Base-by-base conservation (phyloP, 2,113 vertebrate genomes). In the Lagopus leucura region DNA sequence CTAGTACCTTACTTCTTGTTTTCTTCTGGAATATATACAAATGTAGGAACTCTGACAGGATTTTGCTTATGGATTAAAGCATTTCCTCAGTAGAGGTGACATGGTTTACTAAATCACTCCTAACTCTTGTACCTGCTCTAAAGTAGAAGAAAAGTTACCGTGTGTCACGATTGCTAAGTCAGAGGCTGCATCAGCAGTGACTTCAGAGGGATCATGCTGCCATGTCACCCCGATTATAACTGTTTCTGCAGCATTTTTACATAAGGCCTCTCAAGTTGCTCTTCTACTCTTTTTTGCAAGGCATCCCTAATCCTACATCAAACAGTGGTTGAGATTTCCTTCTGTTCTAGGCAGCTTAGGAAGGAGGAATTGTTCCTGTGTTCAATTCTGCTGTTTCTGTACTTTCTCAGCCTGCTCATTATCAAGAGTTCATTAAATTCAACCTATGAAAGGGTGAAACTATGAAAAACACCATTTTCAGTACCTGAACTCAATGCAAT, bases 11-110 rank as follows among this genome's bases (percentile, higher is more conserved):
- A 1, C 1, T 50, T 57, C 74, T 67, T 58, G 27, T 75, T 77
- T 63, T 75, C 58, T 69, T 64, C 43, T 87, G 52, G 45, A 89
- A 1, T 18, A 32, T 63, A 74, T 22, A 0, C 58, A 85, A 57
- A 38, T 4, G 47, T 34, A 36, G 63, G 52, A 65, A 34, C 27
- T 66, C 64, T 74, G 36, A 84, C 52, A 84, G n/a, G 69, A 78
- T 94, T 87, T 74, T 79, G 65, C 65, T 95, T 86, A 4, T 28
- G 36, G 47, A 78, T 94, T 94, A 88, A 76, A 93, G 75, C 58
- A 72, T 91, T 81, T 86, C 45, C 79, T 85, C 8, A 0, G 4
- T 57, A 43, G 27, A n/a, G 13, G 36, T n/a, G 63, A 34, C 45
- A 45, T 45, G 48, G 30, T 34, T 76, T 48, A 61, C 43, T 65